These are phyloP conservation scores for Troides aeacus DNA, from an alignment of 2,888 invertebrate genomes.

Conservation along the genomic window DNA sequence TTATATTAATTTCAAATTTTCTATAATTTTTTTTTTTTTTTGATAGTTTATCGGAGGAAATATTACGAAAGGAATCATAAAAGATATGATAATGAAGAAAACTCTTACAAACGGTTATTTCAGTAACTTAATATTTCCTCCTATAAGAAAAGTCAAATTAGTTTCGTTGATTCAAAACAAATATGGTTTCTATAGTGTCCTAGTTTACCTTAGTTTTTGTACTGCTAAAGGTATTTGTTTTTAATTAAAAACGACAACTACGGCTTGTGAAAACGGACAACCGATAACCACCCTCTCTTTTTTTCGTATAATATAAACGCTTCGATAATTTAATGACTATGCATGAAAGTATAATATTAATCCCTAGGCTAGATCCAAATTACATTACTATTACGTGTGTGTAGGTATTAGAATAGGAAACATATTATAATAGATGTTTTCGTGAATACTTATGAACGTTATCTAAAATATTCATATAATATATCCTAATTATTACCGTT, in stretches of 20 bases:
- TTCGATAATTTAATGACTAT: constrained; percentile 37
- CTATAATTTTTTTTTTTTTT: constrained; percentile 18
- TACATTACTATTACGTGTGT: constrained; percentile 37
- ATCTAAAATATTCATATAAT: constrained; percentile 32
- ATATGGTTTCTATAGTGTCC: neutral
- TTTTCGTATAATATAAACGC: constrained; percentile 42
- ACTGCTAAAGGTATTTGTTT: constrained; percentile 27
- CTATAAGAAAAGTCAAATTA: no score
- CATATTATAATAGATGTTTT: constrained; percentile 46
- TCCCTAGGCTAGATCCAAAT: constrained; percentile 44
- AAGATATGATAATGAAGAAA: no score
- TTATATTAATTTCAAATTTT: neutral
- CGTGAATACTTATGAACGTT: constrained; percentile 44
- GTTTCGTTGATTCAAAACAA: no score
- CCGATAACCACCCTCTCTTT: constrained; percentile 59
- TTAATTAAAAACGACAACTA: constrained; percentile 42
- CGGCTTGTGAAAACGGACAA: constrained; percentile 66
- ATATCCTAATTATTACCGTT: constrained; percentile 27
- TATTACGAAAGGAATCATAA: constrained; percentile 5
- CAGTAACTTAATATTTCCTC: constrained; percentile 14
- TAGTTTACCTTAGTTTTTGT: constrained; percentile 29
- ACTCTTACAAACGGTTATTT: no score
- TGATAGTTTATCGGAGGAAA: constrained; percentile 21
- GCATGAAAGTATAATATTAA: constrained; percentile 35
- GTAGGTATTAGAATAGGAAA: constrained; percentile 42